Evolutionary conservation across 2,113 vertebrate genomes (phyloP), one percentile per base, ranked within the genome.

Genomic region (Tapirus terrestris): DNA sequence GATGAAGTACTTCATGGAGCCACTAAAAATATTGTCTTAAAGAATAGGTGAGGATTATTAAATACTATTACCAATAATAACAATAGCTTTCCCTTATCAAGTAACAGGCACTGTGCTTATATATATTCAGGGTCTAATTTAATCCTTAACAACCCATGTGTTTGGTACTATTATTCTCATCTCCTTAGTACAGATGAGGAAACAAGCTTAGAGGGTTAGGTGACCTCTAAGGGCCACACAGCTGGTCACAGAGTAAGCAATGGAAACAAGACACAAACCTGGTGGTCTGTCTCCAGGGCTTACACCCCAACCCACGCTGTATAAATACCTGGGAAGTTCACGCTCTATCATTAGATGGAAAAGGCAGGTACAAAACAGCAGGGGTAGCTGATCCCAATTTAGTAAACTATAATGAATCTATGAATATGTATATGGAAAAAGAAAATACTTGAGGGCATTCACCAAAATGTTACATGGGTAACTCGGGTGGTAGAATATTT

Each of bases 101-200:
- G 25, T 75, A 67, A 8, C 20, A 83, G 76, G n/a, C 39, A 53
- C 2, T 39, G 7, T 58, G 33, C 39, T 91, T 91, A 45, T 33
- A 48, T 8, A 82, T 89, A 76, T 87, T 94, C 73, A 92, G 29
- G 75, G 86, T 75, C 51, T 79, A 91, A 86, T 79, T 91, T 81
- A 89, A 90, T 77, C 90, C 82, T 92, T 86, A 94, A 92, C 21
- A 87, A 83, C 33, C n/a, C 48, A 18, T 68, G 29, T 93, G 14
- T 58, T 72, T 96, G 76, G 25, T 76, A 73, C 45, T 39, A 56
- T 36, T 84, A 79, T 39, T 68, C 84, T 77, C 51, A 53, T 45
- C 23, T 53, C 39, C 43, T 95, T 94, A 79, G 36, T 39, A 92
- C n/a, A 90, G 61, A 77, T n/a, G 58, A 51, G 10, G 58, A 92